Percentiles rank a stretch among this genome's conserved stretches.
Conservation (phyloP, 2,113 vertebrate species). For the Notiomystis cincta region DNA sequence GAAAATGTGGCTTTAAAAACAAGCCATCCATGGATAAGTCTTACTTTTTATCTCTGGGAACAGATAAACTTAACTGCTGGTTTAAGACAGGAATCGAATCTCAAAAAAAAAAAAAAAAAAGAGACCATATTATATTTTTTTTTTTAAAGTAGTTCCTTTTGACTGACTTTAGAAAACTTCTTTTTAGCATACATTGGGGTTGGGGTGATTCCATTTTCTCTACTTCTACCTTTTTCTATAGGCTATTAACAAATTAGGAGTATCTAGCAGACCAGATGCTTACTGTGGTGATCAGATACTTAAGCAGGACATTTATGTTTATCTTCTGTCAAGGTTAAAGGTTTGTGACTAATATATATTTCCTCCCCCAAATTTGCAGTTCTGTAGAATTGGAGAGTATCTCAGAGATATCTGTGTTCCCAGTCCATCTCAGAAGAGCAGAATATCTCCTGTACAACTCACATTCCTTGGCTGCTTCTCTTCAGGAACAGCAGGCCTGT, state of each 20-base stretch:
- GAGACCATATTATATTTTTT: too few relatives aligned
- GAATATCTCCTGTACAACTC: background rate
- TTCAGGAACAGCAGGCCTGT: background rate
- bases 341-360: background rate
- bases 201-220: background rate
- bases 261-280: background rate
- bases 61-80: background rate
- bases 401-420: background rate
- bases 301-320: background rate
- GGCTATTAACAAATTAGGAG: background rate
- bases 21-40: background rate
- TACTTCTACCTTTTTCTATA: background rate
- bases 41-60: background rate
- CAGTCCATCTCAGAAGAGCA: background rate
- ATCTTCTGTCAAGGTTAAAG: background rate
- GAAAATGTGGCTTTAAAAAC: background rate
- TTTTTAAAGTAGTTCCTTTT: background rate
- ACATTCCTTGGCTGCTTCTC: background rate
- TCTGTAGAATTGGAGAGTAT: background rate
- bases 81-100: background rate
- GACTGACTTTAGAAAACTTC: background rate
- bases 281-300: background rate
- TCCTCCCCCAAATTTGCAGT: background rate
- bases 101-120: too few relatives aligned
- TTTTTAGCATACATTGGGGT: background rate